These are phyloP conservation scores for Cololabis saira DNA, from an alignment of 2,113 vertebrate species.

Conservation along the genomic window DNA sequence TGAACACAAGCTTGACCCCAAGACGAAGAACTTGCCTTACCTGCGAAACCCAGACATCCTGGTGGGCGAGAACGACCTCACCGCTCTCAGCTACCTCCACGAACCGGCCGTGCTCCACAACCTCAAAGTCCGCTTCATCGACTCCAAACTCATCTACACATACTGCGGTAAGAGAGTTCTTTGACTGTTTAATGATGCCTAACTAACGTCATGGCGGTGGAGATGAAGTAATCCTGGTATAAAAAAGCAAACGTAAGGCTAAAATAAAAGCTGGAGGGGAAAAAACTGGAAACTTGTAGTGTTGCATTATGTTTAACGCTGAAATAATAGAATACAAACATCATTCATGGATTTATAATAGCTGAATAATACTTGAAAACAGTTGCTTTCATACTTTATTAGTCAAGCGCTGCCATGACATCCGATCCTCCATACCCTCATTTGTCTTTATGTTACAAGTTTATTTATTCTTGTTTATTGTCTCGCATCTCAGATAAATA, in stretches of 20 bases:
- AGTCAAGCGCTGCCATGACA: not conserved
- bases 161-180: slow-evolving; percentile 89
- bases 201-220: not conserved
- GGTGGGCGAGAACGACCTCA: slow-evolving; percentile 98
- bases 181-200: not conserved
- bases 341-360: not conserved
- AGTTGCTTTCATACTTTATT: not conserved
- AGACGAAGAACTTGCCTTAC: slow-evolving; percentile 92
- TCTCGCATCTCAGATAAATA: not conserved
- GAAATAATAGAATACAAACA: not conserved
- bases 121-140: slow-evolving; percentile 96
- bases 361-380: not conserved
- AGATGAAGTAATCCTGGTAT: too few species aligned
- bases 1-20: slow-evolving; percentile 88
- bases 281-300: too few species aligned
- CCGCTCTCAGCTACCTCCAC: slow-evolving; percentile 96
- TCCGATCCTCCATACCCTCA: not conserved
- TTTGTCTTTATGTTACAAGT: not conserved
- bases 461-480: not conserved
- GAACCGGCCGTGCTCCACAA: slow-evolving; percentile 97
- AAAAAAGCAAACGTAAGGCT: too few species aligned
- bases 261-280: too few species aligned
- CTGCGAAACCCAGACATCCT: slow-evolving; percentile 97
- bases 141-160: slow-evolving; percentile 98
- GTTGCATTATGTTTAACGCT: not conserved